These are phyloP conservation scores for Eupithecia subumbrata DNA, from an alignment of 2,888 invertebrate species.

Conservation along the genomic window DNA sequence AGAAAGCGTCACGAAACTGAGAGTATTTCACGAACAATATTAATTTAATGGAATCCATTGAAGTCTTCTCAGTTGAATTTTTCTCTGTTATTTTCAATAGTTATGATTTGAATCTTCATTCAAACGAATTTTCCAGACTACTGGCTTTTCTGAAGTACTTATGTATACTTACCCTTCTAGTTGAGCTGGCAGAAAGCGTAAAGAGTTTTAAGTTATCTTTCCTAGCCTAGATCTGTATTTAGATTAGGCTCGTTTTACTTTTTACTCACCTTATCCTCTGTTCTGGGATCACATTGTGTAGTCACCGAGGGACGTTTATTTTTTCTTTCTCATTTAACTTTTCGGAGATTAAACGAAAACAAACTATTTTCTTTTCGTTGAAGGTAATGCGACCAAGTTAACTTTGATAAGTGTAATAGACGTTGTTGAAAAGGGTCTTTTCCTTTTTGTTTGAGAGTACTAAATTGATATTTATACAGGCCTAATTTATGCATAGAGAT, in stretches of 20 bases:
- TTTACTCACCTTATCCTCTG: conserved; percentile 38
- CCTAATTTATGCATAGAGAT: neutral
- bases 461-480: neutral
- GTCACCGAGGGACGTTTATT: conserved; percentile 33
- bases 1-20: neutral
- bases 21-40: neutral
- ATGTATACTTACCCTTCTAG: conserved; percentile 15
- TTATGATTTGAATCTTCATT: conserved; percentile 6
- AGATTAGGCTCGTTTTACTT: conserved; percentile 38
- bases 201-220: conserved; percentile 37
- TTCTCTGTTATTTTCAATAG: neutral
- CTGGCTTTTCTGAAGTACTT: conserved; percentile 15
- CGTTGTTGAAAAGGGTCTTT: conserved; percentile 6
- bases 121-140: conserved; percentile 12
- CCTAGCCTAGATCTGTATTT: conserved; percentile 42
- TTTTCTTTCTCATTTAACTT: conserved; percentile 38
- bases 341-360: conserved; percentile 38
- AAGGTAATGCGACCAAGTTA: conserved; percentile 26
- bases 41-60: neutral
- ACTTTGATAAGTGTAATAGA: conserved; percentile 29
- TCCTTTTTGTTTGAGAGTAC: conserved; percentile 14
- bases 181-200: conserved; percentile 21
- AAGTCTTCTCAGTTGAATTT: neutral
- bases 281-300: conserved; percentile 34
- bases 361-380: conserved; percentile 34